These are phyloP conservation scores for Thalassarche chlororhynchos DNA, from an alignment of 2,113 vertebrate species.

Conservation along the genomic window DNA sequence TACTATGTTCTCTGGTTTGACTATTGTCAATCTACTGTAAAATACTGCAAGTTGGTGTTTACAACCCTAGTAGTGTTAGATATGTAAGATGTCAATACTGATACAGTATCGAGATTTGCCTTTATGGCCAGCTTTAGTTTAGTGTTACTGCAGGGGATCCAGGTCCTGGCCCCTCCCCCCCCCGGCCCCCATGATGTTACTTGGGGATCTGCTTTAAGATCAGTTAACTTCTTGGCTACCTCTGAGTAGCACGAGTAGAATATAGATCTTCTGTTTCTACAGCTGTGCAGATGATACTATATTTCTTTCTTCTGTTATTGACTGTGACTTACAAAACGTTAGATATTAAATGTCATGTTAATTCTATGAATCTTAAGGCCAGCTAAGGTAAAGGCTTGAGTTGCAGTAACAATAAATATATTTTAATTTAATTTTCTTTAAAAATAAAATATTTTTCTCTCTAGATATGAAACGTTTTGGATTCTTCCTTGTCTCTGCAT, in stretches of 20 bases:
- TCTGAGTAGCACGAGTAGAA: neutral
- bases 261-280: neutral
- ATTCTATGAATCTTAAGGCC: neutral
- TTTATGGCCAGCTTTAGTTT: neutral
- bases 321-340: neutral
- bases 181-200: neutral
- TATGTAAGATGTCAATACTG: accelerated
- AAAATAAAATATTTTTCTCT: neutral
- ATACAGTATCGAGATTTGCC: neutral
- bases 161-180: too few relatives aligned
- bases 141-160: neutral
- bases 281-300: accelerated
- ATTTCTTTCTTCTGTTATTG: neutral
- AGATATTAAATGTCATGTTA: neutral
- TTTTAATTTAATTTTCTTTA: neutral
- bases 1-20: neutral
- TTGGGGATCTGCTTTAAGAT: neutral
- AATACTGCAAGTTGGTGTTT: neutral
- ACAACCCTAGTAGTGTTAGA: neutral
- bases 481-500: neutral
- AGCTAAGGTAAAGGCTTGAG: neutral
- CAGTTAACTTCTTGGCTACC: neutral
- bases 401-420: neutral
- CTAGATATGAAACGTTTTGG: neutral
- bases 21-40: neutral